Percentiles rank a stretch among this genome's conserved stretches.
These are phyloP conservation scores for Mycalesis mineus DNA, from an alignment of 2,888 invertebrate species.

Conservation along the genomic window DNA sequence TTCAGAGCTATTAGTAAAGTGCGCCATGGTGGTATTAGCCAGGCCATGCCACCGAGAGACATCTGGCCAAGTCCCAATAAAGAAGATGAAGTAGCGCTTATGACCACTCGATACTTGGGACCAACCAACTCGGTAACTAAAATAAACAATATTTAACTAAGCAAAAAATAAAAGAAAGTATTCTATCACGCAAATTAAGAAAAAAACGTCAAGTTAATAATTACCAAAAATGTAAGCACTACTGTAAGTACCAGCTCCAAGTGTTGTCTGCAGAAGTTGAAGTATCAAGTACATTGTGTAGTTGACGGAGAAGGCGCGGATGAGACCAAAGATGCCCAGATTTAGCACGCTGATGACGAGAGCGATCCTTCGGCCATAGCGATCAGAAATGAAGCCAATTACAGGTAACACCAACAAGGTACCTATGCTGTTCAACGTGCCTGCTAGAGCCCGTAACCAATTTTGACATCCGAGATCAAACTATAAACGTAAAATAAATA, in stretches of 20 bases:
- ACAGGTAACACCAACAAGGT: slow-evolving; percentile 83
- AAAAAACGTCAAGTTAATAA: background rate
- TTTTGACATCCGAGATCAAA: slow-evolving; percentile 81
- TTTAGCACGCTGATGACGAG: slow-evolving; percentile 63
- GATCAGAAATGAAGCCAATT: slow-evolving; percentile 83
- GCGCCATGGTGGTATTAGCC: slow-evolving; percentile 83
- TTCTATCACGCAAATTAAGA: background rate
- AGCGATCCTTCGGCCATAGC: slow-evolving; percentile 72
- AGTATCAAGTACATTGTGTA: slow-evolving; percentile 61
- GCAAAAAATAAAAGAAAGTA: background rate
- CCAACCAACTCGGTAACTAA: slow-evolving; percentile 83
- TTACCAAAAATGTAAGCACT: slow-evolving; percentile 47
- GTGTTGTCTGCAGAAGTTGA: slow-evolving; percentile 60
- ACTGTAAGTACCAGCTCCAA: slow-evolving; percentile 63
- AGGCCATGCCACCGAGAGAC: slow-evolving; percentile 81
- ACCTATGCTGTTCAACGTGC: slow-evolving; percentile 83
- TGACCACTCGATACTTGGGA: slow-evolving; percentile 82
- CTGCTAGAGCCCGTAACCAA: slow-evolving; percentile 84
- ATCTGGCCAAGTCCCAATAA: slow-evolving; percentile 86
- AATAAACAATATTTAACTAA: background rate
- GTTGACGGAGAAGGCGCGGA: slow-evolving; percentile 72
- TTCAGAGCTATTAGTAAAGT: slow-evolving; percentile 78
- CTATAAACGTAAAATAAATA: slow-evolving; percentile 52
- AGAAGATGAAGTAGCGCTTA: slow-evolving; percentile 82
- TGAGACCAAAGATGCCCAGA: slow-evolving; percentile 45